Evolutionary conservation across 2,888 invertebrate genomes (phyloP).

Genomic region (Acanthosepion lycidas): DNA sequence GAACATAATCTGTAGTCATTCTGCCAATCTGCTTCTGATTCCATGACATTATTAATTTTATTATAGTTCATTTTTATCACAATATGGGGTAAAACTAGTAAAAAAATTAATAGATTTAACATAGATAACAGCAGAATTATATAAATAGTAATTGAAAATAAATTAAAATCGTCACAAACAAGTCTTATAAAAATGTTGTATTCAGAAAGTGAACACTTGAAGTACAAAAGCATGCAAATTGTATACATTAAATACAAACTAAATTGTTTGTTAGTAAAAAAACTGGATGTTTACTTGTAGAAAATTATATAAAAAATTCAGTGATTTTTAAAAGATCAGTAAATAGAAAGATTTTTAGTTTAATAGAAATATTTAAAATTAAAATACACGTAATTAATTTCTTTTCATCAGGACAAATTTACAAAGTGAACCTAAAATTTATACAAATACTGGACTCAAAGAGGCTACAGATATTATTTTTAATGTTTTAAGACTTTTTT

Average conservation of each 20-base stretch:
- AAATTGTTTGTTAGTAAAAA: not conserved
- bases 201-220: not conserved
- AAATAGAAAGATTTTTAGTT: too few species aligned
- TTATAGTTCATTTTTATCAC: not conserved
- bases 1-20: too few species aligned
- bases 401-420: not conserved
- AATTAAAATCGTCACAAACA: not conserved
- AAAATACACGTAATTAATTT: not conserved
- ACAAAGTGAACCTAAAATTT: too few species aligned
- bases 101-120: not conserved
- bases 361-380: too few species aligned
- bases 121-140: not conserved
- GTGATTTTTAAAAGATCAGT: not conserved
- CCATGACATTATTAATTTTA: not conserved
- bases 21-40: not conserved
- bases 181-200: not conserved
- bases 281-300: not conserved
- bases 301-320: not conserved
- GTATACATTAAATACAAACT: not conserved
- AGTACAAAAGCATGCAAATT: not conserved
- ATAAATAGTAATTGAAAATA: not conserved
- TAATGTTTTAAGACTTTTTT: too few species aligned
- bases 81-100: not conserved
- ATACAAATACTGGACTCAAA: too few species aligned
- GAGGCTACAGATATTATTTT: too few species aligned